A percentile compares a stretch with the other conserved stretches of the same genome.
Evolutionary conservation across 2,888 invertebrate genomes (phyloP).

Genomic region (Tipula helvola): DNA sequence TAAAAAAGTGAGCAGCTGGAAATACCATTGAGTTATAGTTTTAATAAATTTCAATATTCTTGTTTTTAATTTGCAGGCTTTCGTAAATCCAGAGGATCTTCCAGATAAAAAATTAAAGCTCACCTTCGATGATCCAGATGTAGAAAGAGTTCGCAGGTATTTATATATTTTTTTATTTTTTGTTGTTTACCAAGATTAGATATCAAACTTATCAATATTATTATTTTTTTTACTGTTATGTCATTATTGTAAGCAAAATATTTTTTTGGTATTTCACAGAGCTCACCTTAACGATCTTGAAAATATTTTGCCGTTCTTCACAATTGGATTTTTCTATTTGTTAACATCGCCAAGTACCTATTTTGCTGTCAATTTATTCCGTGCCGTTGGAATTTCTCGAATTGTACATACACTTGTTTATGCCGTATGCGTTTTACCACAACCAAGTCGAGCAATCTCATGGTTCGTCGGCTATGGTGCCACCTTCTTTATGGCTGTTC

Average conservation of each 20-base stretch:
- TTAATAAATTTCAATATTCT: not conserved
- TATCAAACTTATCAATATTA: not conserved
- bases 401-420: constrained; percentile 44
- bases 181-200: not conserved
- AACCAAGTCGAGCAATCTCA: constrained; percentile 39
- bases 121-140: not conserved
- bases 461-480: constrained; percentile 34
- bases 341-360: constrained; percentile 37
- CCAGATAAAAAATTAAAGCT: not conserved
- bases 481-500: constrained; percentile 38
- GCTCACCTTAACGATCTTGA: constrained; percentile 49
- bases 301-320: constrained; percentile 43
- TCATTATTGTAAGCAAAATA: not conserved
- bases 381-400: constrained; percentile 38
- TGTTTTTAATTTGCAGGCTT: not conserved
- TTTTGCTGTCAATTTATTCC: constrained; percentile 40
- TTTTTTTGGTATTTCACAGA: constrained; percentile 26
- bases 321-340: constrained; percentile 39
- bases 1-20: constrained; percentile 23
- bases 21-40: not conserved
- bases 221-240: too few relatives aligned
- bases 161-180: not conserved
- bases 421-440: constrained; percentile 39
- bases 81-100: not conserved
- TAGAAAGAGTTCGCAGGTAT: not conserved